These are phyloP conservation scores for Thamnophis sirtalis DNA, from an alignment of 2,113 vertebrate genomes.

Conservation along the genomic window DNA sequence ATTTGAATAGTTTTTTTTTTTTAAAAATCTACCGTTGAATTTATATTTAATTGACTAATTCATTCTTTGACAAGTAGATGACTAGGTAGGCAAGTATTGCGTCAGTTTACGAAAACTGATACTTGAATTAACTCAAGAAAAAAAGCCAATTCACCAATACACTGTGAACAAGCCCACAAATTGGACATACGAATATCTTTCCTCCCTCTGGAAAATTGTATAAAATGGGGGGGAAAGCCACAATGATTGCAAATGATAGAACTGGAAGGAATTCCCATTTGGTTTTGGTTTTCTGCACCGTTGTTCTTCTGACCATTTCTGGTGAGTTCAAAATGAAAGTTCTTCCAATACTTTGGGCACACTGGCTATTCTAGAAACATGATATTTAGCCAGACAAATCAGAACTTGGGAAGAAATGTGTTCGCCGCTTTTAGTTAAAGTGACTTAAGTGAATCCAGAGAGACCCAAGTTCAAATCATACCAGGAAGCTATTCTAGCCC, in stretches of 20 bases:
- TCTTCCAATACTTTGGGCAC: neutral
- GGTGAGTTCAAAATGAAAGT: neutral
- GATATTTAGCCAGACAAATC: neutral
- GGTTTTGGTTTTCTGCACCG: neutral
- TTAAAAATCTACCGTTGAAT: neutral
- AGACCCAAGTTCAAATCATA: neutral
- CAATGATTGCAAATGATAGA: neutral
- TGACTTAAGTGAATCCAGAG: neutral
- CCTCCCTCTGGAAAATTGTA: neutral
- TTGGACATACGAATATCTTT: neutral
- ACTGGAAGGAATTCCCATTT: neutral
- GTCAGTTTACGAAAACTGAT: neutral
- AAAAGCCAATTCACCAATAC: slow-evolving; percentile 7
- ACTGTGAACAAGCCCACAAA: neutral
- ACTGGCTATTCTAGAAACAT: neutral
- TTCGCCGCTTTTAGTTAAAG: neutral
- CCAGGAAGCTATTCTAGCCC: neutral
- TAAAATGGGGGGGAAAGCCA: slow-evolving; percentile 8
- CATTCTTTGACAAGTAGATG: neutral
- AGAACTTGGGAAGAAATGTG: neutral
- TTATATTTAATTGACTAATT: neutral
- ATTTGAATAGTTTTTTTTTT: neutral
- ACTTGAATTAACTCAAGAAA: slow-evolving; percentile 26
- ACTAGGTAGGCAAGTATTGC: neutral
- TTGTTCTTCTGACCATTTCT: neutral